phyloP scores from a whole-genome alignment of 2,113 vertebrate genomes.

The Lepisosteus oculatus region DNA sequence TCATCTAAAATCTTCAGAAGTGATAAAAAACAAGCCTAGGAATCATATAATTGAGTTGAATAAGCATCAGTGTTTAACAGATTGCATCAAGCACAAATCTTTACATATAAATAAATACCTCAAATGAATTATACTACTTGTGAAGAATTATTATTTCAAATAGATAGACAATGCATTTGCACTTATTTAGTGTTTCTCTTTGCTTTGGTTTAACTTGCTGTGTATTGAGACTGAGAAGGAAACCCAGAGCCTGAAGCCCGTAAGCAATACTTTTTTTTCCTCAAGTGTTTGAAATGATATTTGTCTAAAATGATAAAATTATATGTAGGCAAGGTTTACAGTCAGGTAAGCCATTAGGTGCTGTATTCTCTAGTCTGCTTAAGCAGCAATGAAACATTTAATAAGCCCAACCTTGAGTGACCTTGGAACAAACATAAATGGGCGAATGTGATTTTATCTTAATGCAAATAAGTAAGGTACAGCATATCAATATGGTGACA shows the following conservation, averaged over 20 bases:
- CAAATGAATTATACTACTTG: not conserved
- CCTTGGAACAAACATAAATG: slow-evolving; percentile 10
- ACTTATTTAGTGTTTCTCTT: not conserved
- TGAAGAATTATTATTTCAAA: not conserved
- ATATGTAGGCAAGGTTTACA: not conserved
- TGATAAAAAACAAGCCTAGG: slow-evolving; percentile 26
- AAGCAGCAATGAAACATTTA: slow-evolving; percentile 9
- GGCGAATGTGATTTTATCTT: slow-evolving; percentile 3
- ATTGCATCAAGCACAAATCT: slow-evolving; percentile 1
- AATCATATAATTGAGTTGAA: slow-evolving; percentile 21
- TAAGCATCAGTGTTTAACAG: slow-evolving; percentile 1
- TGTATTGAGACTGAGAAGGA: not conserved
- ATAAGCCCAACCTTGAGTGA: slow-evolving; percentile 9
- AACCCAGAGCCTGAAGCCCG: not conserved
- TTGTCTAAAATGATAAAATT: not conserved
- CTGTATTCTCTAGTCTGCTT: not conserved
- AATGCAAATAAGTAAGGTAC: slow-evolving; percentile 8
- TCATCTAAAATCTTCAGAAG: slow-evolving; percentile 18
- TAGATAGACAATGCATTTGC: not conserved
- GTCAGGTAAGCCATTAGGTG: not conserved
- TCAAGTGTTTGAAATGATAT: not conserved
- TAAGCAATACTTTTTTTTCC: not conserved
- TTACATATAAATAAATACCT: not conserved
- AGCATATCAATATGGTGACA: slow-evolving; percentile 3
- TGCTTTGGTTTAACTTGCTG: not conserved